These are phyloP conservation scores for Papilio polyxenes DNA, from an alignment of 1,140 invertebrate species.

Conservation along the genomic window DNA sequence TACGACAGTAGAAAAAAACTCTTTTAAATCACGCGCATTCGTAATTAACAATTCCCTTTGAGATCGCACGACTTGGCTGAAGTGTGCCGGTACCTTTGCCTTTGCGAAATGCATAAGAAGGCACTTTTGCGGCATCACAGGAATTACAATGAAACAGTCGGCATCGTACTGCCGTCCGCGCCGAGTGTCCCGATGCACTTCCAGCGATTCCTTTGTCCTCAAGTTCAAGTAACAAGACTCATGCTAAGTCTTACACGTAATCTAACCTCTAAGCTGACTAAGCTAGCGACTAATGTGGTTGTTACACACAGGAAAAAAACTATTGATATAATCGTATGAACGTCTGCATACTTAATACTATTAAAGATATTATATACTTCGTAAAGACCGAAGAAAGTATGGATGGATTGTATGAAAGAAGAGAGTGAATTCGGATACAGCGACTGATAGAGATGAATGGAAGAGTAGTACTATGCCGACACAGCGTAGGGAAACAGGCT, in stretches of 20 bases:
- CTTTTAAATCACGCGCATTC: background rate
- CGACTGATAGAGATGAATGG: too few species aligned
- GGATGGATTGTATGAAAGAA: too few species aligned
- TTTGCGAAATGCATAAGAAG: constrained; percentile 28
- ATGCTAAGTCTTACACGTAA: background rate
- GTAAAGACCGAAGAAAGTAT: too few species aligned
- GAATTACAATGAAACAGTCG: constrained; percentile 29
- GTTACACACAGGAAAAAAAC: too few species aligned
- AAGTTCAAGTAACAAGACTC: constrained; percentile 31
- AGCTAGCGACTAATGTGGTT: too few species aligned
- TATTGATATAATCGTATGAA: too few species aligned
- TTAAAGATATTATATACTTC: too few species aligned
- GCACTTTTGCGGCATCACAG: constrained; percentile 27
- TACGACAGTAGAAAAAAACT: background rate
- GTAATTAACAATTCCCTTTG: constrained; percentile 20
- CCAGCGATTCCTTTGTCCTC: constrained; percentile 33
- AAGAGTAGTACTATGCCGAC: too few species aligned
- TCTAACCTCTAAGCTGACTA: too few species aligned
- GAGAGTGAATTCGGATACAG: too few species aligned
- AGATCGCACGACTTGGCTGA: background rate
- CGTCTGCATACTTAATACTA: too few species aligned
- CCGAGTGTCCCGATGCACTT: constrained; percentile 14
- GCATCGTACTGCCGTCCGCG: background rate
- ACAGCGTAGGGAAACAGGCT: too few species aligned
- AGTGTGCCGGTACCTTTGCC: constrained; percentile 21